These are phyloP conservation scores for Chirona hameri DNA, from an alignment of 2,888 invertebrate species.

Conservation along the genomic window DNA sequence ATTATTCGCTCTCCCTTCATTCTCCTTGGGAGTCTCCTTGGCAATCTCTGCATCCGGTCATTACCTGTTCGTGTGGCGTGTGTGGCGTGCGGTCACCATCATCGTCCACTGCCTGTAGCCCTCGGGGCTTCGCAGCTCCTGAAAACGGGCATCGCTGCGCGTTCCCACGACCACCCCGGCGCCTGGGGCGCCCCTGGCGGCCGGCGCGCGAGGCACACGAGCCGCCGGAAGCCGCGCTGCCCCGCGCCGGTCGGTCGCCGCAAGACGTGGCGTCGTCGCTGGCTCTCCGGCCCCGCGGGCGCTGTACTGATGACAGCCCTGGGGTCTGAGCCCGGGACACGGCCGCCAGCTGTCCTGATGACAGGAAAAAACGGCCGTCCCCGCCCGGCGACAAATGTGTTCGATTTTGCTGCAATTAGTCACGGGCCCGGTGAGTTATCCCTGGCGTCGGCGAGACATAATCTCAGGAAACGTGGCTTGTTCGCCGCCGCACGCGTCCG, in stretches of 20 bases:
- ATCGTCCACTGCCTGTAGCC: too few species aligned
- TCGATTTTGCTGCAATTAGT: background rate
- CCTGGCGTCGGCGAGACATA: background rate
- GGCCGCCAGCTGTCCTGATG: background rate
- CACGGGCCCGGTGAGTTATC: background rate
- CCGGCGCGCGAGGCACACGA: background rate
- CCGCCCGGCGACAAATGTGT: background rate
- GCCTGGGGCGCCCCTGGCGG: conserved; percentile 12
- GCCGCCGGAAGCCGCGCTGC: background rate
- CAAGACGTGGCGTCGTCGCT: background rate
- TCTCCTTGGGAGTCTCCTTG: too few species aligned
- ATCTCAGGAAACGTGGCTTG: background rate
- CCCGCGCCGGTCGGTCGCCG: background rate
- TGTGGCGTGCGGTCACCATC: too few species aligned
- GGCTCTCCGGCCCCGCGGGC: background rate
- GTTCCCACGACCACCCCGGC: conserved; percentile 12
- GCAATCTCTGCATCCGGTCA: too few species aligned
- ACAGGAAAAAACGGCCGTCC: background rate
- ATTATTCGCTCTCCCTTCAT: too few species aligned
- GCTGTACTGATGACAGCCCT: background rate
- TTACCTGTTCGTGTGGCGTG: too few species aligned
- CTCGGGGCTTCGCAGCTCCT: too few species aligned
- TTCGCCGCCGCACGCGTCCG: background rate
- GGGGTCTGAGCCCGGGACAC: background rate
- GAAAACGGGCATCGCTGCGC: too few species aligned